Conservation (phyloP, 2,113 vertebrate genomes). For the Lycocorax pyrrhopterus region DNA sequence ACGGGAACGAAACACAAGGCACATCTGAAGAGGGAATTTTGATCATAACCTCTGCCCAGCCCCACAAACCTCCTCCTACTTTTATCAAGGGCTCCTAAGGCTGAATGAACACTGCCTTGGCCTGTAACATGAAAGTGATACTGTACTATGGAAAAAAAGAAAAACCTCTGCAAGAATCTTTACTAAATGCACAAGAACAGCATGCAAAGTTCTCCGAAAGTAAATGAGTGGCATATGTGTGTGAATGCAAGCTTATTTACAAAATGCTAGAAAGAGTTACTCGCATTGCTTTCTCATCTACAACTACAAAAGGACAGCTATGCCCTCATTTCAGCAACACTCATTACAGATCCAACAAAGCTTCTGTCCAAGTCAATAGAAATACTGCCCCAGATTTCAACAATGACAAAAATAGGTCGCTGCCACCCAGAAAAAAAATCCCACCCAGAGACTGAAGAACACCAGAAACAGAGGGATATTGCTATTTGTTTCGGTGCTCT, state of each 20-base stretch:
- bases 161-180: background rate
- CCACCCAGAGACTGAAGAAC: background rate
- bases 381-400: conserved; percentile 12
- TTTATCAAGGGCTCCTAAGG: background rate
- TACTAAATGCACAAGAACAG: background rate
- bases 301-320: background rate
- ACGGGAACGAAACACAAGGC: background rate
- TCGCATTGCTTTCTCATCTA: background rate
- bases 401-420: background rate
- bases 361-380: background rate
- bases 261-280: background rate
- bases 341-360: conserved; percentile 17
- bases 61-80: background rate
- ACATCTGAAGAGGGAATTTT: background rate
- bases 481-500: background rate
- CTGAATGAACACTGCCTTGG: background rate
- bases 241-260: background rate
- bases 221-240: background rate
- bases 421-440: background rate
- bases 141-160: background rate
- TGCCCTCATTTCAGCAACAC: background rate
- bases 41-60: background rate
- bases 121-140: background rate
- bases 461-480: background rate
- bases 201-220: background rate